Evolutionary conservation across 2,888 invertebrate species (phyloP).

Genomic region (Rotaria sp.): DNA sequence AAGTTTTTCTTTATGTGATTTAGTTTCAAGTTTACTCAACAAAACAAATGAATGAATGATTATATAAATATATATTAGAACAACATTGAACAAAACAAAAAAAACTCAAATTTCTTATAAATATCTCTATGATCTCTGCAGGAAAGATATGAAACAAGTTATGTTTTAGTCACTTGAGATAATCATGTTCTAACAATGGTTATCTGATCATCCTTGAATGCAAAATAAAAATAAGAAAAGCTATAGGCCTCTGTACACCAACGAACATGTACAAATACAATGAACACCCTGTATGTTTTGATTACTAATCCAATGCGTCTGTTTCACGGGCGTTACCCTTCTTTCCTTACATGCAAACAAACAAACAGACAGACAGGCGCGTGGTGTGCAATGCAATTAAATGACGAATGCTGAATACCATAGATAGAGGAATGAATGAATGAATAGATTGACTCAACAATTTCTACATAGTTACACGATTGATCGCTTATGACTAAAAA

Average conservation of each 20-base stretch:
- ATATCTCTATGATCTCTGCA: background rate
- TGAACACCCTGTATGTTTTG: constrained; percentile 4
- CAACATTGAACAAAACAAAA: background rate
- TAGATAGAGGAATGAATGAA: background rate
- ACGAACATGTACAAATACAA: background rate
- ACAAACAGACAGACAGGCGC: constrained; percentile 14
- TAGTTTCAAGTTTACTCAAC: background rate
- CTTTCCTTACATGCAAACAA: background rate
- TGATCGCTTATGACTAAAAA: background rate
- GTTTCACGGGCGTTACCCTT: background rate
- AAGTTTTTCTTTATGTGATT: background rate
- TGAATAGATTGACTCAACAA: constrained; percentile 19
- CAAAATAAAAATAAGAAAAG: background rate
- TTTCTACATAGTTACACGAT: background rate
- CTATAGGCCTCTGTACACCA: background rate
- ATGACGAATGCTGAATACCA: constrained; percentile 3
- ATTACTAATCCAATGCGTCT: constrained; percentile 15
- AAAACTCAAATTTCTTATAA: background rate
- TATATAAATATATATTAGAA: too few species aligned
- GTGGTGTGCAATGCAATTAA: constrained; percentile 2
- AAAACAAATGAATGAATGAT: background rate
- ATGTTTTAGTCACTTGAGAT: background rate
- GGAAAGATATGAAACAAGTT: background rate
- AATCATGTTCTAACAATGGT: background rate
- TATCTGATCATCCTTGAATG: constrained; percentile 22